phyloP scores from a whole-genome alignment of 2,797 vertebrate genomes.

The Chromis chromis region DNA sequence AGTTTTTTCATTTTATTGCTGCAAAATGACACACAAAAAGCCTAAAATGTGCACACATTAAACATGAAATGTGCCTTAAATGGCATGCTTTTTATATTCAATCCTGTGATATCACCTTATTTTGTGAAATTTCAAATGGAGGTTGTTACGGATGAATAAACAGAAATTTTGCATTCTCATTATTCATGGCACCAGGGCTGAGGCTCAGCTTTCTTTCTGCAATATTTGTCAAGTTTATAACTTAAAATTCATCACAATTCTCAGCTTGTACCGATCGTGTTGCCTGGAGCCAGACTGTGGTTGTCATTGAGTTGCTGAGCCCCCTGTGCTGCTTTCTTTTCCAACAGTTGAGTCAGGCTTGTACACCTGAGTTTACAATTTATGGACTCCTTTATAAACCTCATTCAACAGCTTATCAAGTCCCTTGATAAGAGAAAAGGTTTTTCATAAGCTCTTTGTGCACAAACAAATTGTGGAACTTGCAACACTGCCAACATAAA shows the following conservation, averaged over 20 bases:
- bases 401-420: neutral
- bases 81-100: neutral
- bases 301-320: slow-evolving; percentile 11
- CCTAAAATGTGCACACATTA: too few species aligned
- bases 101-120: too few species aligned
- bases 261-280: slow-evolving; percentile 1
- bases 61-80: neutral
- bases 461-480: neutral
- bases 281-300: slow-evolving; percentile 26
- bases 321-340: slow-evolving; percentile 16
- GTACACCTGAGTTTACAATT: slow-evolving; percentile 7
- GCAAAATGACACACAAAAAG: too few species aligned
- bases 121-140: slow-evolving; percentile 6
- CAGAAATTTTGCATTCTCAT: slow-evolving; percentile 20
- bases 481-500: neutral
- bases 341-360: slow-evolving; percentile 16
- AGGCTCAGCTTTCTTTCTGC: slow-evolving; percentile 15
- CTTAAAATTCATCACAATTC: slow-evolving; percentile 20
- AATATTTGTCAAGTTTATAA: slow-evolving; percentile 29
- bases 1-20: too few species aligned
- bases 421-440: neutral
- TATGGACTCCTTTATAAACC: neutral
- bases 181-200: slow-evolving; percentile 6
- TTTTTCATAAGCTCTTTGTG: slow-evolving; percentile 1
- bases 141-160: slow-evolving; percentile 3